phyloP scores from a whole-genome alignment of 2,888 invertebrate genomes.

The Cabera pusaria region DNA sequence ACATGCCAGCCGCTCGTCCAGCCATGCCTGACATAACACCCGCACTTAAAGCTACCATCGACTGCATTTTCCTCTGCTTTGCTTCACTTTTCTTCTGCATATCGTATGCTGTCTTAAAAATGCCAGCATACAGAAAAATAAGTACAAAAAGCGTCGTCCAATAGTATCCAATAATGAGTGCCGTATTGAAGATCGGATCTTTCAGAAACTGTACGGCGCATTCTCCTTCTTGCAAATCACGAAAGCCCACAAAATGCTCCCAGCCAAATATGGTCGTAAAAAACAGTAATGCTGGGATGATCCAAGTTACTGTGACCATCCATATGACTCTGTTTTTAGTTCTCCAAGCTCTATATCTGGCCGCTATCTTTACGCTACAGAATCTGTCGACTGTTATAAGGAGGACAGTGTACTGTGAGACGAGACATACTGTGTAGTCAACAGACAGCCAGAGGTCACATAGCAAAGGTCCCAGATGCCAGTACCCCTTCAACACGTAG shows the following conservation, averaged over 20 bases:
- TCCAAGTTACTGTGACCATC: conserved; percentile 98
- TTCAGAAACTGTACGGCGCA: conserved; percentile 99
- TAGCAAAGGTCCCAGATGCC: conserved; percentile 97
- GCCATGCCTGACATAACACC: conserved; percentile 96
- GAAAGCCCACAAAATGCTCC: conserved; percentile 98
- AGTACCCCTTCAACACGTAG: conserved; percentile 97
- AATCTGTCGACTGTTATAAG: conserved; percentile 99
- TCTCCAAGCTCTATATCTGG: conserved; percentile 98
- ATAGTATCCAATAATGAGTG: conserved; percentile 97
- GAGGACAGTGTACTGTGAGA: conserved; percentile 99
- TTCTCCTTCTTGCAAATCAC: conserved; percentile 93
- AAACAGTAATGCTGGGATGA: conserved; percentile 97
- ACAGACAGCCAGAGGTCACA: conserved; percentile 99
- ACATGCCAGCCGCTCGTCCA: conserved; percentile 93
- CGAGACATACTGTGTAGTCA: conserved; percentile 99
- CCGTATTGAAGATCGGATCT: conserved; percentile 98
- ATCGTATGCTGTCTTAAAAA: conserved; percentile 98
- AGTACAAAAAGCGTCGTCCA: conserved; percentile 98
- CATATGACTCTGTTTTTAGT: conserved; percentile 96
- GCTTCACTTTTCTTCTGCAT: conserved; percentile 99
- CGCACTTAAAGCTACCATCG: conserved; percentile 95
- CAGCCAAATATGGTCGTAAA: conserved; percentile 99
- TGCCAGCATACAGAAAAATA: conserved; percentile 97
- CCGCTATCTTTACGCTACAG: conserved; percentile 99
- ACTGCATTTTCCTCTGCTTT: conserved; percentile 97